Conservation (phyloP, 2,888 invertebrate genomes). For the Cordilura impudica region DNA sequence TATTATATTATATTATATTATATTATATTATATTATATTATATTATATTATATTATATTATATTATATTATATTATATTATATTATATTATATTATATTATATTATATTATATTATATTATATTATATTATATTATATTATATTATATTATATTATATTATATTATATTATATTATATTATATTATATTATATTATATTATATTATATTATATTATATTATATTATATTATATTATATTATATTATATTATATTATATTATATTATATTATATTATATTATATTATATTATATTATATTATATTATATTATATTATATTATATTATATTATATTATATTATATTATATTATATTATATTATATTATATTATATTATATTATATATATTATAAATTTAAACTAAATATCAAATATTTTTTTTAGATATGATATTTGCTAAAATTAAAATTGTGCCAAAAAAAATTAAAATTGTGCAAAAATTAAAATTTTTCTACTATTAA, state of each 20-base stretch:
- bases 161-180: not conserved
- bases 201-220: not conserved
- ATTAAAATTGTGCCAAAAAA: no score
- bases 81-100: not conserved
- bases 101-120: not conserved
- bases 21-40: not conserved
- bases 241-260: not conserved
- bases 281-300: not conserved
- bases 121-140: not conserved
- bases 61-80: not conserved
- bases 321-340: not conserved
- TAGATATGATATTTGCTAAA: no score
- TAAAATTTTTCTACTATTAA: no score
- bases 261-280: not conserved
- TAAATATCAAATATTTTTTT: no score
- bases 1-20: not conserved
- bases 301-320: not conserved
- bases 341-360: not conserved
- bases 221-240: not conserved
- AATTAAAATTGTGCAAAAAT: no score
- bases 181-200: not conserved
- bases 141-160: not conserved
- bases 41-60: not conserved
- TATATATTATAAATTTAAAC: no score
- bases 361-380: not conserved